A percentile compares a stretch with the other conserved stretches of the same genome.
These are phyloP conservation scores for Drosophila cognata DNA, from an alignment of 2,888 invertebrate species.

Conservation along the genomic window DNA sequence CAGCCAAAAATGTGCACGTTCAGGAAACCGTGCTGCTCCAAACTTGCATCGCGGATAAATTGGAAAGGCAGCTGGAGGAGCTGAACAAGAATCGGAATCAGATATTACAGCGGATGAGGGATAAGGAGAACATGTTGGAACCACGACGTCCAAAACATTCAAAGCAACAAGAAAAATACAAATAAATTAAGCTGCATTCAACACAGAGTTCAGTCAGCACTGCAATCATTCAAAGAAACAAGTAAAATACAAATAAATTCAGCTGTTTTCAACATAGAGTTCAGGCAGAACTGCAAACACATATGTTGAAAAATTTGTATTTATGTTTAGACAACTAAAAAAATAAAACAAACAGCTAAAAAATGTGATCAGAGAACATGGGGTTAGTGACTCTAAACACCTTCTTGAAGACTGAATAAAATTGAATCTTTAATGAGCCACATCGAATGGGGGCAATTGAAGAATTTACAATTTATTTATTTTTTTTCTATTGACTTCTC, in stretches of 20 bases:
- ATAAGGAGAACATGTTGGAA: slow-evolving; percentile 35
- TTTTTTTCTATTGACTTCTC: not conserved
- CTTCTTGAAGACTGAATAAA: not conserved
- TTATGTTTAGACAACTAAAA: not conserved
- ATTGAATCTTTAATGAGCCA: not conserved
- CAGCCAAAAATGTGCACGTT: slow-evolving; percentile 9
- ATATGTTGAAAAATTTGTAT: not conserved
- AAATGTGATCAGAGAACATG: not conserved
- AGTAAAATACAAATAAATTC: slow-evolving; percentile 28
- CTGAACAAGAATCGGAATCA: slow-evolving; percentile 24
- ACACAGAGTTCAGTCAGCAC: not conserved
- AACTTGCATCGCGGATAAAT: slow-evolving; percentile 22
- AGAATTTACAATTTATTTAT: not conserved
- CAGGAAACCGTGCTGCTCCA: slow-evolving; percentile 18
- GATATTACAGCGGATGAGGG: slow-evolving; percentile 41
- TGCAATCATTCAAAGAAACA: slow-evolving; percentile 8
- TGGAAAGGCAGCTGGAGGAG: slow-evolving; percentile 44
- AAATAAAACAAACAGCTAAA: not conserved
- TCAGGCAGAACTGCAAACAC: not conserved
- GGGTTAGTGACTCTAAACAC: not conserved
- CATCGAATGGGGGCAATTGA: not conserved
- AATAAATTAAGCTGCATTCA: slow-evolving; percentile 15
- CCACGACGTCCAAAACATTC: not conserved
- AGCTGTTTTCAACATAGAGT: not conserved
- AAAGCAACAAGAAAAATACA: slow-evolving; percentile 28